Base-by-base conservation (phyloP, 1,140 invertebrate genomes). In the Drosophila burlai region DNA sequence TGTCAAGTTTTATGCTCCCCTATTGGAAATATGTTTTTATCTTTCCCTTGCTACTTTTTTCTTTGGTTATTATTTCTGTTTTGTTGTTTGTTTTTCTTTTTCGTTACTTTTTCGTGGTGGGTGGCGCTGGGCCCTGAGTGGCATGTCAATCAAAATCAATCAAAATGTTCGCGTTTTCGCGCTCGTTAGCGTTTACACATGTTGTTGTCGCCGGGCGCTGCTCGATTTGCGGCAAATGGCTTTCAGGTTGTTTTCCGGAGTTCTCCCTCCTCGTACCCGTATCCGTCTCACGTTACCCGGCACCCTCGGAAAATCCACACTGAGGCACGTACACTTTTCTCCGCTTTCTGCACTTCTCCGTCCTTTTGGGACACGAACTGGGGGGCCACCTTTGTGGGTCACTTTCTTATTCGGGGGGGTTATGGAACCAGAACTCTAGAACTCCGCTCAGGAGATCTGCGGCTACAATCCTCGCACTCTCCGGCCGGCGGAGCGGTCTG, bases 131-230 rank as follows among this genome's bases (percentile, higher is more conserved):
- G 36, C 46, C 40, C 50, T 90, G 84, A 89, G 84, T 89, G 84
- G 81, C 78, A 45, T 84, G 84, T 89, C 84, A 89, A 89, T 89
- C 84, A 89, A 89, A 90, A 89, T 89, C 84, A 89, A 90, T 89
- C 84, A 90, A 81, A 80, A 68, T 69, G 71, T 60, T 76, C 50
- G 54, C 76, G 58, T 64, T 79, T 77, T 78, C 76, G 66, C 72
- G 64, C 83, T 83, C 72, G 80, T 83, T 83, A 75, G 77, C 83
- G 66, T 78, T 87, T 89, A 87, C 84, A 89, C 84, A 81, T 89
- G 84, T 83, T 83, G 67, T 73, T 73, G 69, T 40, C 42, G 67
- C 42, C 43, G 29, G 55, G 64, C 63, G 64, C 60, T 40, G 50
- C 79, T 66, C 79, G 69, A 75, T 50, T 78, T 81, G 74, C 52